Evolutionary conservation across 2,888 invertebrate genomes (phyloP).

Genomic region (Allygus modestus): DNA sequence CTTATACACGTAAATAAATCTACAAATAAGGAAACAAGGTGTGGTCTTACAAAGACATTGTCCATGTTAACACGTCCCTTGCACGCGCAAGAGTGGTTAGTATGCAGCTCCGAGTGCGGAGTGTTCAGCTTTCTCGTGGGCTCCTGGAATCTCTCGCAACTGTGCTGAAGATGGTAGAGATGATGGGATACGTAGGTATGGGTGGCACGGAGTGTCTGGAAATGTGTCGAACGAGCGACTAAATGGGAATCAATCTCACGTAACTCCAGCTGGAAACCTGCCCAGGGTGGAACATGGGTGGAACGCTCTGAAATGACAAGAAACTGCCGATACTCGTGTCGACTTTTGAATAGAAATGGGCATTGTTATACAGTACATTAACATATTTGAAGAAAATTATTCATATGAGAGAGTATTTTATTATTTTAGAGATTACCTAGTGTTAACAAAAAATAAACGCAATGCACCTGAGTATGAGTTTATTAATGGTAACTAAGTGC

Average conservation of each 20-base stretch:
- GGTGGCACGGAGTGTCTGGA: constrained; percentile 23
- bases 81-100: not conserved
- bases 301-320: too few species aligned
- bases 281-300: not conserved
- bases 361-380: too few species aligned
- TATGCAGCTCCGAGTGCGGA: not conserved
- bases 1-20: too few species aligned
- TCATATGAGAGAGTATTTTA: too few species aligned
- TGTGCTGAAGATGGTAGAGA: not conserved
- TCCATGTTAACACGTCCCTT: not conserved
- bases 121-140: constrained; percentile 6
- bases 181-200: not conserved
- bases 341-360: too few species aligned
- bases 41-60: not conserved
- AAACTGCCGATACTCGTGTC: not conserved
- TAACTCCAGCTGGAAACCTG: constrained; percentile 7
- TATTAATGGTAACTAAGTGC: too few species aligned
- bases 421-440: too few species aligned
- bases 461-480: too few species aligned
- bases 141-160: constrained; percentile 25
- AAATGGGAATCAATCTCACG: constrained; percentile 31
- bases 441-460: too few species aligned
- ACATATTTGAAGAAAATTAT: too few species aligned
- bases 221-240: not conserved
- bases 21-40: too few species aligned